Evolutionary conservation across 2,797 vertebrate genomes (phyloP).

Genomic region (Bryconaethiops microstoma): DNA sequence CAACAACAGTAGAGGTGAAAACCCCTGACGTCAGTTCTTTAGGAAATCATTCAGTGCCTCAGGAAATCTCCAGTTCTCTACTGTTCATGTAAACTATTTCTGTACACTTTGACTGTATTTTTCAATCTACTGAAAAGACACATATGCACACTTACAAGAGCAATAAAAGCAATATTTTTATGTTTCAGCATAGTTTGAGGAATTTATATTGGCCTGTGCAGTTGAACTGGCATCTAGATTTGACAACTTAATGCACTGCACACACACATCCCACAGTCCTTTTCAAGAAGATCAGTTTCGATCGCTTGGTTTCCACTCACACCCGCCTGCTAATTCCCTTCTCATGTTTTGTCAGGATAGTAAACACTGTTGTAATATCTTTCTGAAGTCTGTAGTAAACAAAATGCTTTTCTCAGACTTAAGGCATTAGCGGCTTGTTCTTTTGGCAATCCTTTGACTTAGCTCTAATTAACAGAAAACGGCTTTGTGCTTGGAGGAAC

Average conservation of each 20-base stretch:
- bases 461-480: background rate
- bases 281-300: background rate
- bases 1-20: background rate
- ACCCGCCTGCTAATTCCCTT: background rate
- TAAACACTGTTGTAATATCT: background rate
- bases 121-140: too few relatives aligned
- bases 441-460: background rate
- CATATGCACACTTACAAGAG: too few relatives aligned
- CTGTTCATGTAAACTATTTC: background rate
- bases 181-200: background rate
- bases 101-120: too few relatives aligned
- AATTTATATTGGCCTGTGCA: background rate
- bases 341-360: background rate
- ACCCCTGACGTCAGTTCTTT: background rate
- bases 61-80: background rate
- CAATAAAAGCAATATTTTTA: too few relatives aligned
- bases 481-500: background rate
- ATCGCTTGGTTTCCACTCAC: background rate
- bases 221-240: too few relatives aligned
- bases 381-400: constrained; percentile 7
- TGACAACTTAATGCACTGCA: background rate
- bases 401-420: background rate
- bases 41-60: background rate
- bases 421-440: background rate
- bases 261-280: background rate